Conservation (phyloP, 2,888 invertebrate genomes). For the Acrobasis suavella region DNA sequence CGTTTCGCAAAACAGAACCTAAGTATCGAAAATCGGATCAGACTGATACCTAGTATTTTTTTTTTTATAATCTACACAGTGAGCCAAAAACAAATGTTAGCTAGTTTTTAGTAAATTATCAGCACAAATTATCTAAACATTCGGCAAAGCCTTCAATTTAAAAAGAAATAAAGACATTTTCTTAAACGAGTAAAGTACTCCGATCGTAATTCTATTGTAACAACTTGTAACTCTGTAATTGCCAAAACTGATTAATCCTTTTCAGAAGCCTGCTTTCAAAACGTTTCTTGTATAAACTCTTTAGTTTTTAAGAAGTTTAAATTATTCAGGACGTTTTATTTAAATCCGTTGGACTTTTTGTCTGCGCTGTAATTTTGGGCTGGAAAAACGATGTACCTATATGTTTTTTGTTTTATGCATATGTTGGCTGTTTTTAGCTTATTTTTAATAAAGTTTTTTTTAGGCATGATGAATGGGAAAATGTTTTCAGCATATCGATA, state of each 20-base stretch:
- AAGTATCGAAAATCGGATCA: too few species aligned
- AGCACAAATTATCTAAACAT: too few species aligned
- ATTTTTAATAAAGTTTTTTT: too few species aligned
- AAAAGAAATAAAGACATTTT: slow-evolving; percentile 5
- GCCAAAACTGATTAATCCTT: slow-evolving; percentile 18
- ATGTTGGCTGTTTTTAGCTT: neutral
- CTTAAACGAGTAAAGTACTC: slow-evolving; percentile 12
- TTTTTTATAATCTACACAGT: too few species aligned
- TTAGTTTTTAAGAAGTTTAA: slow-evolving; percentile 16
- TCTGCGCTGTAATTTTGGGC: neutral
- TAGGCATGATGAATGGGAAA: too few species aligned
- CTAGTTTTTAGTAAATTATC: too few species aligned
- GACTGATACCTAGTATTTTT: too few species aligned
- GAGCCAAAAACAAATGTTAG: too few species aligned
- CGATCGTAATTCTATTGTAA: slow-evolving; percentile 13
- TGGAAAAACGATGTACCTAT: too few species aligned
- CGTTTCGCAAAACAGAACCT: too few species aligned
- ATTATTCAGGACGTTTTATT: slow-evolving; percentile 15
- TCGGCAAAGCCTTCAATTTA: neutral
- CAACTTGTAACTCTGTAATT: slow-evolving; percentile 20
- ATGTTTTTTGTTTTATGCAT: neutral
- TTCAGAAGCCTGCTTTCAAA: slow-evolving; percentile 3
- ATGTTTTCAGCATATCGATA: too few species aligned
- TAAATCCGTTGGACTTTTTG: slow-evolving; percentile 2
- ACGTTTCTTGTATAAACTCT: slow-evolving; percentile 11